Percentiles rank a stretch among this genome's conserved stretches.
Conservation (phyloP, 2,113 vertebrate species). For the Ceyx margarethae region DNA sequence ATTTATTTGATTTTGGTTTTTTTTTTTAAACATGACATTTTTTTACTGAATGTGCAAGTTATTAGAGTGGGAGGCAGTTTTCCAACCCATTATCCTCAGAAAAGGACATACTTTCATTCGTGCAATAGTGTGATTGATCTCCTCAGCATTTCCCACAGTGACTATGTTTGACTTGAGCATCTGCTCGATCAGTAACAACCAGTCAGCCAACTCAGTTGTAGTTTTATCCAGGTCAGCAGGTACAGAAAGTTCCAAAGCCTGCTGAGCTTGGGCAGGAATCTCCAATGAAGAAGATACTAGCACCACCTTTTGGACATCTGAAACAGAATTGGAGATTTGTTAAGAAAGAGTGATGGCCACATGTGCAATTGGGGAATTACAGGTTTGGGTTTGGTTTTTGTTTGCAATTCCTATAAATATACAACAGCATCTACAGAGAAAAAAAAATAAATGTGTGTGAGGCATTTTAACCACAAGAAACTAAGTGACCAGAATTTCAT, state of each 20-base stretch:
- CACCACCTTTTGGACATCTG: conserved; percentile 78
- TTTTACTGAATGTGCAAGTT: background rate
- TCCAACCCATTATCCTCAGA: background rate
- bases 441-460: background rate
- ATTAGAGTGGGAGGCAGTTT: background rate
- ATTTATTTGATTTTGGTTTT: too few species aligned
- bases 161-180: conserved; percentile 98
- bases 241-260: conserved; percentile 76
- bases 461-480: background rate
- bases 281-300: conserved; percentile 77
- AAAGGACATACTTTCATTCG: conserved; percentile 85
- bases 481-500: background rate
- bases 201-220: conserved; percentile 90
- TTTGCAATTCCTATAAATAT: background rate
- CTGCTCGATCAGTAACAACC: conserved; percentile 92
- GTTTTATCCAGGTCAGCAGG: conserved; percentile 91
- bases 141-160: conserved; percentile 89
- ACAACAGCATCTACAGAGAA: background rate
- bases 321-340: conserved; percentile 16
- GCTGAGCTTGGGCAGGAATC: conserved; percentile 67
- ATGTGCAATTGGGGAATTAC: background rate
- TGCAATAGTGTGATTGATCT: conserved; percentile 89
- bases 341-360: background rate
- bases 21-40: background rate
- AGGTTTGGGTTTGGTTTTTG: rapidly evolving